Evolutionary conservation across 2,113 vertebrate species (phyloP).

Genomic region (Thamnophis sirtalis): DNA sequence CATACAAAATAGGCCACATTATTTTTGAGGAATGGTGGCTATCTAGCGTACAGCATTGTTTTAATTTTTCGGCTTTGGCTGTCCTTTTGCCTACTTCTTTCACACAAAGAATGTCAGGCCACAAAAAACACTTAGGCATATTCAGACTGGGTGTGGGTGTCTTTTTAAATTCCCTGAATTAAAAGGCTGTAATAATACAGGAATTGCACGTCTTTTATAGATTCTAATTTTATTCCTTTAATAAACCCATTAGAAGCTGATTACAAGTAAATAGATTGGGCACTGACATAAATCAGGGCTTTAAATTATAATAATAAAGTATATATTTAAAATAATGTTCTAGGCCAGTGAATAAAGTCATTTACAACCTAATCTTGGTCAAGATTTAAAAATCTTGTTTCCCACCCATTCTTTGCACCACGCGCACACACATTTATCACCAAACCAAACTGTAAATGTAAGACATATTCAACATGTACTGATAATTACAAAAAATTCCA

Average conservation of each 20-base stretch:
- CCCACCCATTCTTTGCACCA: slow-evolving; percentile 26
- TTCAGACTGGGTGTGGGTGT: slow-evolving; percentile 62
- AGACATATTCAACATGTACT: slow-evolving; percentile 33
- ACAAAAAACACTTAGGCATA: slow-evolving; percentile 54
- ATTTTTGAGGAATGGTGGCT: slow-evolving; percentile 81
- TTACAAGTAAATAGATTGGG: slow-evolving; percentile 6
- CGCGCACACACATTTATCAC: background rate
- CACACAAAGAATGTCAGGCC: slow-evolving; percentile 48
- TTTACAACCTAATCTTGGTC: slow-evolving; percentile 49
- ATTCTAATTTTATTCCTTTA: slow-evolving; percentile 56
- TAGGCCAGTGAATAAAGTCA: slow-evolving; percentile 47
- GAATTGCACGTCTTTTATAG: slow-evolving; percentile 53
- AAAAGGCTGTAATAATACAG: slow-evolving; percentile 55
- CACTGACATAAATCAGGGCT: background rate
- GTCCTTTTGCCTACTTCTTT: slow-evolving; percentile 68
- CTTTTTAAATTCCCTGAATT: slow-evolving; percentile 59
- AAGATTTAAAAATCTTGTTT: slow-evolving; percentile 43
- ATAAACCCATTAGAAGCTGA: slow-evolving; percentile 39
- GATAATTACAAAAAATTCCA: slow-evolving; percentile 45
- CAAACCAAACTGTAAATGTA: background rate
- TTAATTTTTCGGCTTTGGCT: slow-evolving; percentile 75
- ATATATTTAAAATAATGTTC: slow-evolving; percentile 23
- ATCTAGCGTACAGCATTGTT: slow-evolving; percentile 91
- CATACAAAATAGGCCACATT: slow-evolving; percentile 90
- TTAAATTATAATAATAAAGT: slow-evolving; percentile 49